These are phyloP conservation scores for Ctenoplectra terminalis DNA, from an alignment of 1,140 invertebrate species.

Conservation along the genomic window DNA sequence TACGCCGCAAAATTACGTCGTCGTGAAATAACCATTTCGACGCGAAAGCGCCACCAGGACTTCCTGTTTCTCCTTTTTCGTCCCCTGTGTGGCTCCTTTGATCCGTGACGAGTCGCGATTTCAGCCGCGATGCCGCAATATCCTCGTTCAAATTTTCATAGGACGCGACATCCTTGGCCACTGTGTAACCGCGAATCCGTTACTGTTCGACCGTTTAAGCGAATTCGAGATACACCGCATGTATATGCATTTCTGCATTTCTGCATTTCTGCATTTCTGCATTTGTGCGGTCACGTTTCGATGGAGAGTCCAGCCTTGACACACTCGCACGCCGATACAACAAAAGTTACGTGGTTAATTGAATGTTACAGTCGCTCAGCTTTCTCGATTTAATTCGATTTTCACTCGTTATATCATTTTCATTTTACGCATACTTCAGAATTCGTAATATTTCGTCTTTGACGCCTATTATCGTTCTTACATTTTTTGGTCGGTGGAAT, in stretches of 20 bases:
- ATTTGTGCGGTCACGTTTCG: constrained; percentile 30
- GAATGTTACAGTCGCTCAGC: too few relatives aligned
- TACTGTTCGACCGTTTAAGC: not conserved
- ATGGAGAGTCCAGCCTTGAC: constrained; percentile 51
- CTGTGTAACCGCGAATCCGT: not conserved
- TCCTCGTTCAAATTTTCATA: not conserved
- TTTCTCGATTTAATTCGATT: too few relatives aligned
- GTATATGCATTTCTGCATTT: too few relatives aligned
- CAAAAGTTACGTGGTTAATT: constrained; percentile 23
- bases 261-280: too few relatives aligned
- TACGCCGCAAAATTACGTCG: constrained; percentile 36
- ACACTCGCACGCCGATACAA: constrained; percentile 42
- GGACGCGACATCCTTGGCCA: not conserved
- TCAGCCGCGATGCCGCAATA: constrained; percentile 28
- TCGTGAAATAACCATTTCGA: constrained; percentile 42
- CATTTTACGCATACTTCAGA: not conserved
- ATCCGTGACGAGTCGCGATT: constrained; percentile 40
- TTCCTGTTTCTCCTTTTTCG: constrained; percentile 49
- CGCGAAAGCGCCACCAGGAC: constrained; percentile 32
- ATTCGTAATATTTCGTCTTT: not conserved
- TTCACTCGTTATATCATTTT: not conserved
- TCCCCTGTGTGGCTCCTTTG: not conserved
- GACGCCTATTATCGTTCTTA: not conserved
- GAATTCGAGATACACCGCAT: not conserved
- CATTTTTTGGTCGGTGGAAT: too few relatives aligned